A percentile compares a stretch with the other conserved stretches of the same genome.
Evolutionary conservation across 2,797 vertebrate species (phyloP).

Genomic region (Gadopsis bispinosus): DNA sequence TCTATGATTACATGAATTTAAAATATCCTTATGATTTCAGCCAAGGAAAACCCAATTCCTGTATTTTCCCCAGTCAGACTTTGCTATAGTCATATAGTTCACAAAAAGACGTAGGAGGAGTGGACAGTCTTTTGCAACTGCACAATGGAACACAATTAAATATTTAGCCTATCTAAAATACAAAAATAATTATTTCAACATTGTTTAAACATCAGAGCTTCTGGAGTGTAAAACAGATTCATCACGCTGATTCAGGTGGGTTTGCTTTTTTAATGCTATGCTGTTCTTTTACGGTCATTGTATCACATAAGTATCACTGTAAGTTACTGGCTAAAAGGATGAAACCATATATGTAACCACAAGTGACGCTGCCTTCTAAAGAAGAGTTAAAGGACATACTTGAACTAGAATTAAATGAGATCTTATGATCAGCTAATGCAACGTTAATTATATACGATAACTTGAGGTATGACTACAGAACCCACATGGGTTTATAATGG

Average conservation of each 20-base stretch:
- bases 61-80: not conserved
- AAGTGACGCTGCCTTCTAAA: not conserved
- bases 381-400: not conserved
- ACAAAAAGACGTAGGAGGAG: too few relatives aligned
- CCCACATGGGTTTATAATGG: not conserved
- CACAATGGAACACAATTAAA: not conserved
- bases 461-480: not conserved
- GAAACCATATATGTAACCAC: not conserved
- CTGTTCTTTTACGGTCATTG: not conserved
- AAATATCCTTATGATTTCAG: not conserved
- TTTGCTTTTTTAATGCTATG: not conserved
- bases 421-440: not conserved
- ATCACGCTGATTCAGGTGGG: not conserved
- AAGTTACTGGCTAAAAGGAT: not conserved
- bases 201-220: not conserved
- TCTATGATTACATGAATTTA: not conserved
- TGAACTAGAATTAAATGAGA: not conserved
- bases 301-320: not conserved
- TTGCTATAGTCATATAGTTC: too few relatives aligned
- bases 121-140: too few relatives aligned
- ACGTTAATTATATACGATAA: not conserved
- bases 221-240: not conserved
- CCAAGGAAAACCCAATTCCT: not conserved
- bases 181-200: not conserved
- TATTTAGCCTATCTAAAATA: not conserved